A percentile compares a stretch with the other conserved stretches of the same genome.
These are phyloP conservation scores for Podargus strigoides DNA, from an alignment of 2,797 vertebrate species.

Conservation along the genomic window DNA sequence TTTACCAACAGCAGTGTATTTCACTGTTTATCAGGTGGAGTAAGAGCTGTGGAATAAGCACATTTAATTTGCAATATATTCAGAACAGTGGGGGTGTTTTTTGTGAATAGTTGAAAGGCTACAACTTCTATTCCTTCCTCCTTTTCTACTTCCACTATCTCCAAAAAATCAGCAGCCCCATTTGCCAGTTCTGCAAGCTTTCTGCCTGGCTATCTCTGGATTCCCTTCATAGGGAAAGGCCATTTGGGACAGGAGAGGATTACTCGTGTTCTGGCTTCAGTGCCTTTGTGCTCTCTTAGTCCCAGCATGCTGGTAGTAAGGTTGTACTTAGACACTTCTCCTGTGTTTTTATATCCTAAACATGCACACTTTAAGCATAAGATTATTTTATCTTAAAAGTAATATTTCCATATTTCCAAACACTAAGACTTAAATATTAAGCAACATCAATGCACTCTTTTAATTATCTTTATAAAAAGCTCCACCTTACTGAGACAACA, in stretches of 20 bases:
- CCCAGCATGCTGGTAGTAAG: not conserved
- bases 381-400: not conserved
- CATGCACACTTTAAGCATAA: not conserved
- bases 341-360: not conserved
- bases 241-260: not conserved
- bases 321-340: not conserved
- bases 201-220: not conserved
- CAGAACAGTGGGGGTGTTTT: fast-evolving
- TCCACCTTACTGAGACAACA: not conserved
- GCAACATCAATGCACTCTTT: not conserved
- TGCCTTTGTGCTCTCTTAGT: not conserved
- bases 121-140: not conserved
- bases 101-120: not conserved
- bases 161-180: not conserved
- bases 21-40: not conserved
- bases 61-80: not conserved
- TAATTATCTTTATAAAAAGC: not conserved
- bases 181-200: not conserved
- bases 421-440: not conserved
- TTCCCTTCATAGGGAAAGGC: not conserved
- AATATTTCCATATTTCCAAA: not conserved
- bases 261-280: not conserved
- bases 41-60: not conserved
- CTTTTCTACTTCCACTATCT: not conserved
- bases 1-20: not conserved